Percentiles rank a stretch among this genome's conserved stretches.
phyloP scores from a whole-genome alignment of 2,888 invertebrate genomes.

The Tetragonisca angustula region DNA sequence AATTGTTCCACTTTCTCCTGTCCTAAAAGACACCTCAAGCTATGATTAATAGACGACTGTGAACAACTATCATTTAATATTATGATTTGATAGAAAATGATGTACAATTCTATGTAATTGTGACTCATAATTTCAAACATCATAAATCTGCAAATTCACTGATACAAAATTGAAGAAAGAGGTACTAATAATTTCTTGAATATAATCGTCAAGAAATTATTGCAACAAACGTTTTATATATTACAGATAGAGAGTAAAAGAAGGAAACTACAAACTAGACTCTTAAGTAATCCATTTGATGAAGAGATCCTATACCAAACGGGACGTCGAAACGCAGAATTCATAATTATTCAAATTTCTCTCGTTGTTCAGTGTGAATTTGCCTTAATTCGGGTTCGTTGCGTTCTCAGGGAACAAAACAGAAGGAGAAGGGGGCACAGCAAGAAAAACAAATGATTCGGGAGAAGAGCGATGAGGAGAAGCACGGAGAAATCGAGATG shows the following conservation, averaged over 20 bases:
- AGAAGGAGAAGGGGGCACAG: conserved; percentile 39
- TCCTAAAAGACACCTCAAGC: neutral
- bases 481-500: conserved; percentile 37
- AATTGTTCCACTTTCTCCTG: conserved; percentile 15
- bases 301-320: neutral
- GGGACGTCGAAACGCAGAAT: conserved; percentile 4
- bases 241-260: neutral
- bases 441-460: conserved; percentile 58
- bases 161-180: neutral
- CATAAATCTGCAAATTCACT: neutral
- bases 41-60: neutral
- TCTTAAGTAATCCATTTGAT: no score
- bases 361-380: conserved; percentile 50
- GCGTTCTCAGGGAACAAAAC: neutral
- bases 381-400: conserved; percentile 43
- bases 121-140: neutral
- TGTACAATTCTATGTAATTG: neutral
- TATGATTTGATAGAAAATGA: neutral
- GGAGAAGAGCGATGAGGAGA: conserved; percentile 32
- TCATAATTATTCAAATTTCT: conserved; percentile 20
- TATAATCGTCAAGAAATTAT: neutral
- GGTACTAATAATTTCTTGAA: neutral
- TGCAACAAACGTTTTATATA: no score
- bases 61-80: neutral
- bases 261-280: neutral